Conservation (phyloP, 2,113 vertebrate genomes). For the Probosciger aterrimus region DNA sequence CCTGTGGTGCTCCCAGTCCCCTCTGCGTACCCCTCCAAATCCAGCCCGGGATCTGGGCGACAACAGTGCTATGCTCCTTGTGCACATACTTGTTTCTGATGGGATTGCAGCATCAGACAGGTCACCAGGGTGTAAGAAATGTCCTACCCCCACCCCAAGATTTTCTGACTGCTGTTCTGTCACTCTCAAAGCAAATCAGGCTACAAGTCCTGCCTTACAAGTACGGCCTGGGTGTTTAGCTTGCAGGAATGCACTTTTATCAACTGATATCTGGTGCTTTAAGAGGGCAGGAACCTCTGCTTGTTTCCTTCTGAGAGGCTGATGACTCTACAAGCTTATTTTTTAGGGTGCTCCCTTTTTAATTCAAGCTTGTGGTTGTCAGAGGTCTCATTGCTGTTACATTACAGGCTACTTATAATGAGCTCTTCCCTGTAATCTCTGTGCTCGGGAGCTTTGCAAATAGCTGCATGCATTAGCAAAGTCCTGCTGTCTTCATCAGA, state of each 20-base stretch:
- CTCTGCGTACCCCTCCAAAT: background rate
- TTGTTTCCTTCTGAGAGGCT: background rate
- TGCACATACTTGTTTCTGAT: background rate
- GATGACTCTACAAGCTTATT: background rate
- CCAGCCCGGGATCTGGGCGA: background rate
- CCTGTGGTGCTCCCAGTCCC: background rate
- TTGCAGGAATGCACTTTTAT: conserved; percentile 6
- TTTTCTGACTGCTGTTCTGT: background rate
- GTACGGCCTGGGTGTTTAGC: background rate
- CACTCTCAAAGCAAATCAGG: background rate
- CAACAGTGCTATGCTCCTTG: background rate
- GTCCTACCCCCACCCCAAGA: background rate
- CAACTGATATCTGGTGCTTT: background rate
- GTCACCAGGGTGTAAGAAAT: background rate
- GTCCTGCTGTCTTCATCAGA: background rate
- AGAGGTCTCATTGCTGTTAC: background rate
- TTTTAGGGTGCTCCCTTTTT: background rate
- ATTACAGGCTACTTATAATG: background rate
- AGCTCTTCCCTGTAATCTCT: background rate
- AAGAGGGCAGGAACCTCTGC: background rate
- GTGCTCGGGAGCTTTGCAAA: background rate
- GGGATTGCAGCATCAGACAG: background rate
- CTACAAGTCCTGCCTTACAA: conserved; percentile 17
- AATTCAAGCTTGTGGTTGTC: background rate
- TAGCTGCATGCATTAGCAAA: background rate